A percentile compares a stretch with the other conserved stretches of the same genome.
These are phyloP conservation scores for Sycophila texana DNA, from an alignment of 2,888 invertebrate species.

Conservation along the genomic window DNA sequence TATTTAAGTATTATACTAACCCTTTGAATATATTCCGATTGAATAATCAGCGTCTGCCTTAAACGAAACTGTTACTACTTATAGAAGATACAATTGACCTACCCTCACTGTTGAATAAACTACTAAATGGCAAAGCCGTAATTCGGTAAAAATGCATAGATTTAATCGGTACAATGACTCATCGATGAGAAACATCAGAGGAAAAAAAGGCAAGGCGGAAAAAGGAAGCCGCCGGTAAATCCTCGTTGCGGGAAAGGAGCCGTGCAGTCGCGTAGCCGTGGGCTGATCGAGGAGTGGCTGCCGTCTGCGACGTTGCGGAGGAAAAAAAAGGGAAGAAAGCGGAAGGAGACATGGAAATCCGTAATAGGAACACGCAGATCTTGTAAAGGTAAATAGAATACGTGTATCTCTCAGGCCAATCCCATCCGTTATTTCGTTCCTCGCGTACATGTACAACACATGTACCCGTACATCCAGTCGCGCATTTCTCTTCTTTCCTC, in stretches of 20 bases:
- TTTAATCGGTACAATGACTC: constrained; percentile 16
- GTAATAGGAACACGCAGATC: constrained; percentile 54
- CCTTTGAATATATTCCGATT: too few relatives aligned
- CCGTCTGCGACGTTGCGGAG: not conserved
- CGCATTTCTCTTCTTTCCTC: not conserved
- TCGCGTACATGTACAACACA: constrained; percentile 37
- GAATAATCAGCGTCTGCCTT: too few relatives aligned
- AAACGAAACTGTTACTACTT: too few relatives aligned
- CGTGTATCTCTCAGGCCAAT: constrained; percentile 52
- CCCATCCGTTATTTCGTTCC: constrained; percentile 59
- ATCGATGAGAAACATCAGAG: constrained; percentile 2
- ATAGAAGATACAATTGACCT: not conserved
- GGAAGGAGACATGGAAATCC: constrained; percentile 45
- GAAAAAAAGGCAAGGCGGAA: not conserved
- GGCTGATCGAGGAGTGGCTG: constrained; percentile 30
- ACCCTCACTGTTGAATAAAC: too few relatives aligned
- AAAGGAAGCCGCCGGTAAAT: constrained; percentile 1
- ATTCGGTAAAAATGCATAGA: not conserved
- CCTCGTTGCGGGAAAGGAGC: not conserved
- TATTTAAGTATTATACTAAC: too few relatives aligned
- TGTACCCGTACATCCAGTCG: constrained; percentile 17
- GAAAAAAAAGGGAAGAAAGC: not conserved
- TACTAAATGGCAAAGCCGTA: too few relatives aligned
- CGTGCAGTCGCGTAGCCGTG: constrained; percentile 5
- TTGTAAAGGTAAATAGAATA: constrained; percentile 59